Evolutionary conservation across 2,113 vertebrate genomes (phyloP).

Genomic region (Variabilichromis moorii): DNA sequence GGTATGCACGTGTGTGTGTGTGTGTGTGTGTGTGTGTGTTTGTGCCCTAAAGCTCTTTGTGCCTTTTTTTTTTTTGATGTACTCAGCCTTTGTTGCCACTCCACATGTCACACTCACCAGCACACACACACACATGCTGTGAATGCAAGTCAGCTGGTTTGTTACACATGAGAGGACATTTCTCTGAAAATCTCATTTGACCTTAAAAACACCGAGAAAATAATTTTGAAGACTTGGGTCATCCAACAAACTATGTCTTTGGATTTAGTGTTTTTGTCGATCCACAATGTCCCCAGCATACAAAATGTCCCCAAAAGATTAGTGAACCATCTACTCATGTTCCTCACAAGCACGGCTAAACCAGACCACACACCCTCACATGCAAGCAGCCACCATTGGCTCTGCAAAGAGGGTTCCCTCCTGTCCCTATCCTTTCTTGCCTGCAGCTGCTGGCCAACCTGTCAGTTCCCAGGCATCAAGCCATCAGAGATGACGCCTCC

Average conservation of each 20-base stretch:
- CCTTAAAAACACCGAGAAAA: neutral
- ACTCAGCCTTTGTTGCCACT: constrained; percentile 44
- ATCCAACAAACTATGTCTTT: neutral
- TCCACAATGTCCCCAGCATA: neutral
- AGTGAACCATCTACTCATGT: neutral
- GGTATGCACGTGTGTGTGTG: neutral
- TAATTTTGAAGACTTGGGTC: neutral
- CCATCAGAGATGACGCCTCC: constrained; percentile 35
- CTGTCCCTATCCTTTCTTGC: constrained; percentile 48
- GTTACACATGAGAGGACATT: neutral
- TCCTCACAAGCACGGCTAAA: constrained; percentile 15
- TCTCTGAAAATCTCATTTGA: neutral
- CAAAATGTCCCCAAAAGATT: constrained; percentile 1
- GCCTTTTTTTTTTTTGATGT: neutral
- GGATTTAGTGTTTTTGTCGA: neutral
- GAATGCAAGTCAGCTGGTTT: neutral
- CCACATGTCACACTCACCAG: constrained; percentile 4
- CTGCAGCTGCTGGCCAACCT: constrained; percentile 64
- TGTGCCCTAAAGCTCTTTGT: constrained; percentile 33
- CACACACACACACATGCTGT: neutral
- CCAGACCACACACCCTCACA: constrained; percentile 27
- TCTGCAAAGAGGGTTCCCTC: constrained; percentile 37
- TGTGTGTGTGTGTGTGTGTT: neutral
- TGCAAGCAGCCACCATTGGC: constrained; percentile 45
- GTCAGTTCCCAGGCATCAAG: constrained; percentile 57